Evolutionary conservation across 2,888 invertebrate species (phyloP).

Genomic region (Romanomermis culicivorax): DNA sequence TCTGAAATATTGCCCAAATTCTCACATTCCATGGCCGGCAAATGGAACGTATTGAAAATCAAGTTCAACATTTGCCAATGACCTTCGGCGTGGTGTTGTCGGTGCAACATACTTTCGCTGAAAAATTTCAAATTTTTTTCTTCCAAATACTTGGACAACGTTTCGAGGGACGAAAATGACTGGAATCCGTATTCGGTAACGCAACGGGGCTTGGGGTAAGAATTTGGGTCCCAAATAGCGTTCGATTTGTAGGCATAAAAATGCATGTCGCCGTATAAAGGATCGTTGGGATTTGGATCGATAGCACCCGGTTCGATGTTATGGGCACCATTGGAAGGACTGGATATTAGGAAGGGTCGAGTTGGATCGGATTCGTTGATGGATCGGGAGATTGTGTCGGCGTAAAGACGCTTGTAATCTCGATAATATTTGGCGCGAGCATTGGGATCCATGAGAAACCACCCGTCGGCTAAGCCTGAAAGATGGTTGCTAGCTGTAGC

Average conservation of each 20-base stretch:
- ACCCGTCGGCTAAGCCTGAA: slow-evolving; percentile 1
- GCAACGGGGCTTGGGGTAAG: slow-evolving; percentile 61
- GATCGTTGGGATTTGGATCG: slow-evolving; percentile 51
- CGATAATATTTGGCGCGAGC: slow-evolving; percentile 39
- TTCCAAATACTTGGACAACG: slow-evolving; percentile 33
- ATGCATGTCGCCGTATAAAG: slow-evolving; percentile 61
- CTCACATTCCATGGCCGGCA: background rate
- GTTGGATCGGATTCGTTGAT: slow-evolving; percentile 41
- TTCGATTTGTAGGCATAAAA: slow-evolving; percentile 64
- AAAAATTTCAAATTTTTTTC: background rate
- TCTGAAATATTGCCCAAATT: no score
- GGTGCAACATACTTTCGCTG: slow-evolving; percentile 33
- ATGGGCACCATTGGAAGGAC: slow-evolving; percentile 64
- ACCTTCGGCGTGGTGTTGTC: slow-evolving; percentile 67
- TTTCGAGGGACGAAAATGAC: slow-evolving; percentile 52
- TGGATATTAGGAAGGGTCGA: slow-evolving; percentile 56
- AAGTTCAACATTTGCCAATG: slow-evolving; percentile 30
- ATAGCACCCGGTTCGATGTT: slow-evolving; percentile 46
- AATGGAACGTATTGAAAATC: slow-evolving; percentile 19
- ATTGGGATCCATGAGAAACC: slow-evolving; percentile 29
- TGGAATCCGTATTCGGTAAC: slow-evolving; percentile 90
- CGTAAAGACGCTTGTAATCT: slow-evolving; percentile 65
- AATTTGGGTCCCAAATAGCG: slow-evolving; percentile 49
- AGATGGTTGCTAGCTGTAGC: no score
- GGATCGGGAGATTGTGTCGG: slow-evolving; percentile 47